Conservation (phyloP, 2,113 vertebrate species). For the Piaya cayana region DNA sequence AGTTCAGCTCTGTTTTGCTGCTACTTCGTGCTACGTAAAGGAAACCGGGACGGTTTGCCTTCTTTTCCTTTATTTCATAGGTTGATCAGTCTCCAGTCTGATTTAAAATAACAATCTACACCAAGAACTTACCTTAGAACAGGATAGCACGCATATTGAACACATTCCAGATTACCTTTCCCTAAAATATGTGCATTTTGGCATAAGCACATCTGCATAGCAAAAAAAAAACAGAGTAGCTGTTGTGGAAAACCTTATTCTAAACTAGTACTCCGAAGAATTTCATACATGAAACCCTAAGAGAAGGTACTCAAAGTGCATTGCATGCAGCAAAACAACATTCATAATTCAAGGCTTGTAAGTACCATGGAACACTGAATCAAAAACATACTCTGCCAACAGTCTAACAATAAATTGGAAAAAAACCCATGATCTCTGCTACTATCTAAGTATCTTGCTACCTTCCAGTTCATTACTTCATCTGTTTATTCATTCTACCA, state of each 20-base stretch:
- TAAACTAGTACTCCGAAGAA: not conserved
- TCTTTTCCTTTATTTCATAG: not conserved
- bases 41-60: not conserved
- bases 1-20: not conserved
- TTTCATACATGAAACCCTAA: not conserved
- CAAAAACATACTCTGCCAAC: not conserved
- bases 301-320: not conserved
- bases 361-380: not conserved
- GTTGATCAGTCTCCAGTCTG: not conserved
- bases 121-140: not conserved
- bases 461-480: not conserved
- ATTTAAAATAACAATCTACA: not conserved
- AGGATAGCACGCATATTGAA: fast-evolving
- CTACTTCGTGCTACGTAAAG: not conserved
- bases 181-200: fast-evolving
- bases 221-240: not conserved
- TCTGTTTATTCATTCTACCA: not conserved
- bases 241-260: not conserved
- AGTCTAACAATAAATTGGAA: not conserved
- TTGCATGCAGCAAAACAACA: not conserved
- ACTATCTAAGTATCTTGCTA: not conserved
- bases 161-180: not conserved
- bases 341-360: not conserved
- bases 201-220: not conserved
- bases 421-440: not conserved